These are phyloP conservation scores for Protomyctophum bolini DNA, from an alignment of 2,113 vertebrate species.

Conservation along the genomic window DNA sequence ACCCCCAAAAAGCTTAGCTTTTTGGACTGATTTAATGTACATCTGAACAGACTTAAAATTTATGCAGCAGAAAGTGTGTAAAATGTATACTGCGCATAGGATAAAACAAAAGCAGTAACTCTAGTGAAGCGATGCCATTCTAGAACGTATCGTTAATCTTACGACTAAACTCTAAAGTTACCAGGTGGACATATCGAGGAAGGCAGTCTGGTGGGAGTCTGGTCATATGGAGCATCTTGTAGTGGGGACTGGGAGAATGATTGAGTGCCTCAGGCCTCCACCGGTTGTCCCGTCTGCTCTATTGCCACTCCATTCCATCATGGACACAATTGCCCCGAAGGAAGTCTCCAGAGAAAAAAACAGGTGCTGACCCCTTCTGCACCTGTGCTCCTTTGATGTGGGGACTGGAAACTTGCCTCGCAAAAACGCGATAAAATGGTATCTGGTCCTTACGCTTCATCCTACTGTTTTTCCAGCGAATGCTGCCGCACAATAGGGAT, in stretches of 20 bases:
- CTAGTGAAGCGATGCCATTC: background rate
- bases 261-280: constrained; percentile 75
- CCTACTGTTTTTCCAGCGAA: no score
- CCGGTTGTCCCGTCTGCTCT: constrained; percentile 74
- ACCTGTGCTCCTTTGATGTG: constrained; percentile 67
- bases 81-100: background rate
- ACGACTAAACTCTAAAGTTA: constrained; percentile 32
- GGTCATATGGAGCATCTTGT: constrained; percentile 44
- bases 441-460: constrained; percentile 42
- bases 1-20: no score
- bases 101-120: background rate
- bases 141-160: background rate
- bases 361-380: constrained; percentile 58
- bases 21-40: background rate
- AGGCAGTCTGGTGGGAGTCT: constrained; percentile 50
- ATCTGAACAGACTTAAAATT: background rate
- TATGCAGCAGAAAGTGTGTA: background rate
- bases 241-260: constrained; percentile 70
- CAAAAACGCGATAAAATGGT: constrained; percentile 31
- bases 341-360: constrained; percentile 58
- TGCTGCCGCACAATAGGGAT: no score
- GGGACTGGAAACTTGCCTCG: constrained; percentile 20
- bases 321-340: constrained; percentile 67
- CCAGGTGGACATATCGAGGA: constrained; percentile 42
- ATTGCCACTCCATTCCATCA: constrained; percentile 77